Base-by-base conservation (phyloP, 2,113 vertebrate species). In the Hippocampus zosterae region DNA sequence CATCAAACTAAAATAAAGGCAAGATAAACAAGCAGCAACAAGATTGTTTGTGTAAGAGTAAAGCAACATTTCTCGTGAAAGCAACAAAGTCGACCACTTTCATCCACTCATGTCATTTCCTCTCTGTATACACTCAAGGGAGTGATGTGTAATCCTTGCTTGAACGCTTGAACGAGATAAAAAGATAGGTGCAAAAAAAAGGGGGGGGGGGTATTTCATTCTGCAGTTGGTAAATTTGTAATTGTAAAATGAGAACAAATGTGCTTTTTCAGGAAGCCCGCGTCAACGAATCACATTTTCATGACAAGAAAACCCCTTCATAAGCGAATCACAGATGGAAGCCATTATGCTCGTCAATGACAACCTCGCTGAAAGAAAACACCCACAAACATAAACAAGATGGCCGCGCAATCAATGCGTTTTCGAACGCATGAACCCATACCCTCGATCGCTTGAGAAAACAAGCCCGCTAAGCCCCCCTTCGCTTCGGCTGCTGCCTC, bases 401-500 rank as follows among this genome's bases (percentile, higher is more conserved):
- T 67, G 74, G 75, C 68, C 56, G 25, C 69, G 62, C 80, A 79
- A 83, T 86, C 75, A 70, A 70, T 72, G 68, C 70, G 50, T 78
- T 37, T 81, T 82, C 63, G 73, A 52, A 70, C 23, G 78, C 29
- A 71, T 68, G 75, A 87, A 86, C 81, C 68, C 61, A 85, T 75
- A 83, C 69, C 77, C 81, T 75, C 69, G 64, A 73, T 69, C 72
- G 71, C 74, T 65, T 80, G 71, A 79, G 80, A 86, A 85, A 85
- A 85, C 82, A 79, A 73, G 65, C 71, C 71, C 27, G 52, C 75
- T 68, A 37, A 52, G 71, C 82, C 68, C 46, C 46, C 59, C 66
- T 73, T 78, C 74, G 59, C 82, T 77, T 84, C 70, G 76, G 82
- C 77, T 67, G 81, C 72, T 69, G 81, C 72, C 75, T 79, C 83